Conservation (phyloP, 1,140 invertebrate genomes). For the Zaprionus camerounensis region DNA sequence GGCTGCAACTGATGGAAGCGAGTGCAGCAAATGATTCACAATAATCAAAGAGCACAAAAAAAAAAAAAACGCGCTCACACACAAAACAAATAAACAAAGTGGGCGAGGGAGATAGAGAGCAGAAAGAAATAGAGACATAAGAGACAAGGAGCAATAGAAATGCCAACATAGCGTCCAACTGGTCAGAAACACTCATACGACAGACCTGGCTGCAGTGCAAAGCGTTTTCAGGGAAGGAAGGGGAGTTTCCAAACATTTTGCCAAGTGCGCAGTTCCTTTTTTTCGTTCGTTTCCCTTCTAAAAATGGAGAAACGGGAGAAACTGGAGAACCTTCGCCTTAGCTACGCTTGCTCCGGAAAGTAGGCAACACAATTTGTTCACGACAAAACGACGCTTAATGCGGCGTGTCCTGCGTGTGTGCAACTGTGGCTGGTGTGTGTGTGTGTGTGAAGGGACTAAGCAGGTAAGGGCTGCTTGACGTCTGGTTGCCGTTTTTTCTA, state of each 20-base stretch:
- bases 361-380: conserved; percentile 67
- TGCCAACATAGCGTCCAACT: conserved; percentile 10
- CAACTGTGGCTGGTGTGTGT: conserved; percentile 3
- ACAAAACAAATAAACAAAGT: conserved; percentile 26
- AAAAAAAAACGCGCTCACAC: conserved; percentile 18
- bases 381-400: conserved; percentile 81
- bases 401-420: conserved; percentile 53
- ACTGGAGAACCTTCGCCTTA: conserved; percentile 36
- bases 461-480: conserved; percentile 8
- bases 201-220: conserved; percentile 23
- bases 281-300: conserved; percentile 25
- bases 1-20: conserved; percentile 59
- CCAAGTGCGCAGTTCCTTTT: conserved; percentile 55
- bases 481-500: conserved; percentile 35
- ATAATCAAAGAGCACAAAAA: conserved; percentile 38
- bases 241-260: conserved; percentile 36
- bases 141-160: conserved; percentile 1
- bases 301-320: not conserved
- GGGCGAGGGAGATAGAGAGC: not conserved
- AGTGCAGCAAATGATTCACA: conserved; percentile 37
- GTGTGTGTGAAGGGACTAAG: conserved; percentile 2
- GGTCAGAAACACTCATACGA: conserved; percentile 28
- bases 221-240: conserved; percentile 5
- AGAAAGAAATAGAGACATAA: not conserved
- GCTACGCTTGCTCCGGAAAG: conserved; percentile 36